Evolutionary conservation across 2,888 invertebrate genomes (phyloP), one percentile per base, ranked within the genome.

Genomic region (Folsomia candida): DNA sequence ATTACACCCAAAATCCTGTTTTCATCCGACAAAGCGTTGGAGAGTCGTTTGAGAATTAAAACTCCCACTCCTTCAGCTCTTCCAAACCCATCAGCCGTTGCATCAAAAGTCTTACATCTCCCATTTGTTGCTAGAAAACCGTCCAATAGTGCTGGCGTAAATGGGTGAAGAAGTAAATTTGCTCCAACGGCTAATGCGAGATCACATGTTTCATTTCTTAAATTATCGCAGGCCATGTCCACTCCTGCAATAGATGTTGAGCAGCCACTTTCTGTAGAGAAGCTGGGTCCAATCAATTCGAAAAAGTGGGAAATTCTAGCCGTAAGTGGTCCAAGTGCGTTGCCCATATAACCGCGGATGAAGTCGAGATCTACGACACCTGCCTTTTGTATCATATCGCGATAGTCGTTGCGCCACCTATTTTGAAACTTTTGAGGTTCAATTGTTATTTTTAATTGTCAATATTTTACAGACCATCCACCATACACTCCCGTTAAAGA

Each of bases 51-150:
- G 28, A 83, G 62, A 25, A 82, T 69, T 6, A 82, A 70, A n/a
- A 79, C 81, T 0, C 82, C 83, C 64, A 80, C 81, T 0, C 82
- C 83, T 67, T 83, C 83, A 4, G 81, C 80, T 63, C 82, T 73
- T n/a, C 81, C 82, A 72, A 83, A 83, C 20, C 83, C 83, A 65
- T 80, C 77, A 4, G 83, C 83, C 25, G 76, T 67, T 1, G 76
- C 78, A 68, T 82, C 82, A 71, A 83, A 83, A 14, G 81, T 80
- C 20, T 80, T 68, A 27, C 68, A 61, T 14, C 28, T 63, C 22
- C 51, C 64, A 37, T 72, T 69, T 25, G 20, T 26, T 2, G 72
- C 65, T 2, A 71, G 57, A 29, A 72, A 54, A n/a, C 58, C 51
- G 6, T 47, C 25, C 37, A 26, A 26, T 9, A 27, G 9, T 1